phyloP scores from a whole-genome alignment of 2,797 vertebrate genomes.

The Eremophila alpestris region DNA sequence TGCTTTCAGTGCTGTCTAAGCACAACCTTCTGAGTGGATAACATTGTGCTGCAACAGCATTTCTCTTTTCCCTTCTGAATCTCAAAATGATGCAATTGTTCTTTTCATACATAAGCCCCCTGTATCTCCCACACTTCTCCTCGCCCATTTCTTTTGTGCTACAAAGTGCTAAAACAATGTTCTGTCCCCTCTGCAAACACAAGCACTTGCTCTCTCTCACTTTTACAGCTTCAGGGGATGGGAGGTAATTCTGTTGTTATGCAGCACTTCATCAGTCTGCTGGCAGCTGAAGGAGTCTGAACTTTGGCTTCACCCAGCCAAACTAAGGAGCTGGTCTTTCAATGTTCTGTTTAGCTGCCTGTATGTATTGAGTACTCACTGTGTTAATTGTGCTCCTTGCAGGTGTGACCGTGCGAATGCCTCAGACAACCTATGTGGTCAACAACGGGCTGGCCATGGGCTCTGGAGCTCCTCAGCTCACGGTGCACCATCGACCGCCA shows the following conservation, averaged over 20 bases:
- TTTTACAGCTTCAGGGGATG: not conserved
- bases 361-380: not conserved
- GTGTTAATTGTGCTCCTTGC: not conserved
- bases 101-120: not conserved
- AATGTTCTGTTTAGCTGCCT: not conserved
- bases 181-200: not conserved
- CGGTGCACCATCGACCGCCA: slow-evolving; percentile 89
- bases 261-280: not conserved
- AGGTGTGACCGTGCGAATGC: slow-evolving; percentile 85
- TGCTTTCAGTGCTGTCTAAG: not conserved
- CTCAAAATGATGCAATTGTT: not conserved
- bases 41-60: not conserved
- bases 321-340: not conserved
- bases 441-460: slow-evolving; percentile 79
- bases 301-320: not conserved
- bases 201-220: not conserved
- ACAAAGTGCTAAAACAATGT: not conserved
- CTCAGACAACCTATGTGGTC: slow-evolving; percentile 81
- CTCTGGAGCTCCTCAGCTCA: slow-evolving; percentile 83
- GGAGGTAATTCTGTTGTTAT: not conserved
- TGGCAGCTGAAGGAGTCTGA: not conserved
- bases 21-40: not conserved
- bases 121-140: not conserved
- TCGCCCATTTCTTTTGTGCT: not conserved
- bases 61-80: not conserved